Conservation (phyloP, 2,797 vertebrate genomes). For the Sparidentex hasta region DNA sequence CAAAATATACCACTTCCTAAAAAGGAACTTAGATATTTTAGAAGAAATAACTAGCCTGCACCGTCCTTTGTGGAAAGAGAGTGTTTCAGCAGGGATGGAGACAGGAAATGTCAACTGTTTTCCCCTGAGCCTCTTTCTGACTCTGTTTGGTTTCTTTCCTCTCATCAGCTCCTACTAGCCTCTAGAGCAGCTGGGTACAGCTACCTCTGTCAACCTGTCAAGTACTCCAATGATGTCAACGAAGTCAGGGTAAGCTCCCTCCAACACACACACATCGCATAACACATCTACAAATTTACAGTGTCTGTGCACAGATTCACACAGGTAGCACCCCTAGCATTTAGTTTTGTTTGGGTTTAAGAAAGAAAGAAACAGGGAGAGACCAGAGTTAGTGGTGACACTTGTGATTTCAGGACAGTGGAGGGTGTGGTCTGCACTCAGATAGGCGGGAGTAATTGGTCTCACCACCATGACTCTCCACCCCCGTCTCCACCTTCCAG, state of each 20-base stretch:
- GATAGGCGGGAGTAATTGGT: conserved; percentile 38
- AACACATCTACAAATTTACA: conserved; percentile 10
- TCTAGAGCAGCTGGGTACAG: conserved; percentile 96
- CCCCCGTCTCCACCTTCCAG: conserved; percentile 47
- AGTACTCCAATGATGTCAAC: conserved; percentile 94
- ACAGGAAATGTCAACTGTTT: background rate
- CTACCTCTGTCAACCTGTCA: conserved; percentile 97
- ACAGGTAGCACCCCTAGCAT: background rate
- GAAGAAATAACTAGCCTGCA: background rate
- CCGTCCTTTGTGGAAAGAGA: too few species aligned
- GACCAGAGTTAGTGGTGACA: conserved; percentile 6
- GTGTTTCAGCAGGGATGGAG: too few species aligned
- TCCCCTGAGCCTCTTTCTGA: conserved; percentile 14
- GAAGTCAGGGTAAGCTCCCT: conserved; percentile 95
- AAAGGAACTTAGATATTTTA: background rate
- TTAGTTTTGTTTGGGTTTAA: background rate
- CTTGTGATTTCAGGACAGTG: conserved; percentile 36
- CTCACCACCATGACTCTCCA: conserved; percentile 56
- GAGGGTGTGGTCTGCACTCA: conserved; percentile 37
- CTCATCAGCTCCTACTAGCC: conserved; percentile 90
- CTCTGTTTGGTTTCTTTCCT: conserved; percentile 27
- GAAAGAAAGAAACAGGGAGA: conserved; percentile 19
- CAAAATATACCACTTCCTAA: background rate
- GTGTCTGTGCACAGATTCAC: background rate
- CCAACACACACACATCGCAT: background rate